Evolutionary conservation across 2,797 vertebrate genomes (phyloP), one percentile per base, ranked within the genome.

Genomic region (Crypturellus tataupa): DNA sequence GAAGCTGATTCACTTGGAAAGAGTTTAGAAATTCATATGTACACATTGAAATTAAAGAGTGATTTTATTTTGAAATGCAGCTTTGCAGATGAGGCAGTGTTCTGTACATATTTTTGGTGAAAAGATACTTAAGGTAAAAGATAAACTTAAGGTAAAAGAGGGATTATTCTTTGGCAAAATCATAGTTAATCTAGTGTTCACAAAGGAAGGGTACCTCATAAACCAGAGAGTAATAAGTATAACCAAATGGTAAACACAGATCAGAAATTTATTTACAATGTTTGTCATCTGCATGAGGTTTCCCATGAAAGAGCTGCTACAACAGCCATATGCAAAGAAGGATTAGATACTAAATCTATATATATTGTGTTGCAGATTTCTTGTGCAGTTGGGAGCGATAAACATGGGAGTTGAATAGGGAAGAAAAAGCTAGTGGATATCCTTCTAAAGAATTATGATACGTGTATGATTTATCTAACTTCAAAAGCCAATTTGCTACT

Each of bases 261-360:
- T 40, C 42, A 49, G 53, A 55, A 7, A 55, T 80, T 64, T 31
- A 51, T 51, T 55, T 49, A 60, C 24, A 67, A 16, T n/a, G 17
- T 25, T 49, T 70, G 46, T 49, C 25, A 37, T 44, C 63, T 56
- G 6, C 10, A 16, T 1, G 12, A 24, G 62, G 78, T 94, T 92
- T 62, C 80, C 49, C 46, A 29, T 0, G 0, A 88, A 46, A 33
- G 7, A 9, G 4, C 7, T 73, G 49, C 37, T 53, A 5, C 0
- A 0, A 65, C 31, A 78, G 67, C 29, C 1, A 15, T 11, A 55
- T 19, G 31, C 21, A 51, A 51, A 25, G 24, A 51, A 51, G 23
- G 47, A 25, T 49, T 49, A 49, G 9, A 49, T 49, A 12, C 47
- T 18, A 55, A 18, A 55, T 55, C 31, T 31, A 49, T 25, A 24